Percentiles rank a stretch among this genome's conserved stretches.
These are phyloP conservation scores for Platycnemis pennipes DNA, from an alignment of 2,888 invertebrate genomes.

Conservation along the genomic window DNA sequence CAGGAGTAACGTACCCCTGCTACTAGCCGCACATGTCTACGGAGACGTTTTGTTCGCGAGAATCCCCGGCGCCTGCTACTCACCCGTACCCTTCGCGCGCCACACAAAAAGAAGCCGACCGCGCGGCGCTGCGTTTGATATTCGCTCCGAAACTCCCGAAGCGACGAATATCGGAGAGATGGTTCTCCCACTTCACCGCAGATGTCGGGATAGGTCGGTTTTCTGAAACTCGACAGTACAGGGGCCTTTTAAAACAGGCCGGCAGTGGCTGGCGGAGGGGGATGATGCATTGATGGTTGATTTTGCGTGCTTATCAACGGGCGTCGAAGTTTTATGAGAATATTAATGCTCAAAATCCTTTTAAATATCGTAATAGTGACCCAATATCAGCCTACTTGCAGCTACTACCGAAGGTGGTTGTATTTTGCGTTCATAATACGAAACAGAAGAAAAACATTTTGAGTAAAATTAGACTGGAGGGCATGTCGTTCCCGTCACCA, in stretches of 20 bases:
- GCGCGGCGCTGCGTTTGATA: not conserved
- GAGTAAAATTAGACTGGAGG: too few relatives aligned
- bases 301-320: too few relatives aligned
- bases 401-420: too few relatives aligned
- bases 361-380: too few relatives aligned
- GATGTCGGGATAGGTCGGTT: not conserved
- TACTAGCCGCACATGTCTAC: not conserved
- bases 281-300: too few relatives aligned
- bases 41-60: not conserved
- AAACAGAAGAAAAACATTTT: too few relatives aligned
- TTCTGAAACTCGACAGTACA: not conserved
- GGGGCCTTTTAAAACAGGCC: not conserved
- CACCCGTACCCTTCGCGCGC: not conserved
- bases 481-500: too few relatives aligned
- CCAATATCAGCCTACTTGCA: too few relatives aligned
- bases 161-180: not conserved
- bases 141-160: not conserved
- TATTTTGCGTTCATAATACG: too few relatives aligned
- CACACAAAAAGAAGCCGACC: not conserved
- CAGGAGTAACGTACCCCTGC: not conserved
- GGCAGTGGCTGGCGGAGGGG: not conserved
- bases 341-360: too few relatives aligned
- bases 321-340: too few relatives aligned
- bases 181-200: not conserved
- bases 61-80: too few relatives aligned